Evolutionary conservation across 1,140 invertebrate genomes (phyloP).

Genomic region (Pogonomyrmex californicus): DNA sequence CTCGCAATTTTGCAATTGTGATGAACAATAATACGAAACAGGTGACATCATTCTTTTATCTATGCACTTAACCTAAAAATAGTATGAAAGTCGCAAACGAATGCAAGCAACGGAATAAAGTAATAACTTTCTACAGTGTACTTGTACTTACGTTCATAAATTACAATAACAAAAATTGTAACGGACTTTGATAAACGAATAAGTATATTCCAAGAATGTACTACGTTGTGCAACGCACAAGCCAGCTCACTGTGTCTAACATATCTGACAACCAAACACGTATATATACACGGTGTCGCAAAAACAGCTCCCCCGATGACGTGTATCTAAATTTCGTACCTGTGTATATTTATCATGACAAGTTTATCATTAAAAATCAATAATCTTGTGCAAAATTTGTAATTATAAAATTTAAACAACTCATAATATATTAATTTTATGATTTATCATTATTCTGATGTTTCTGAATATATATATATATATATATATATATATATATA

Average conservation of each 20-base stretch:
- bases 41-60: background rate
- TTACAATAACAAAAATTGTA: background rate
- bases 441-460: too few relatives aligned
- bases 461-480: too few relatives aligned
- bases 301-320: too few relatives aligned
- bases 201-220: background rate
- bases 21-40: slow-evolving; percentile 6
- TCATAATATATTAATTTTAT: too few relatives aligned
- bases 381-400: too few relatives aligned
- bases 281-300: too few relatives aligned
- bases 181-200: background rate
- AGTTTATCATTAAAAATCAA: too few relatives aligned
- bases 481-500: too few relatives aligned
- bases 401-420: too few relatives aligned
- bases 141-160: background rate
- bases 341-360: too few relatives aligned
- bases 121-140: background rate
- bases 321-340: too few relatives aligned
- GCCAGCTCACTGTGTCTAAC: background rate
- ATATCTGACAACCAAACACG: background rate
- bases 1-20: background rate
- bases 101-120: background rate
- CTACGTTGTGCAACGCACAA: background rate
- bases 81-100: background rate
- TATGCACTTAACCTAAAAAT: slow-evolving; percentile 13